phyloP scores from a whole-genome alignment of 1,140 invertebrate species.

The Macrotrachela quadricornifera region DNA sequence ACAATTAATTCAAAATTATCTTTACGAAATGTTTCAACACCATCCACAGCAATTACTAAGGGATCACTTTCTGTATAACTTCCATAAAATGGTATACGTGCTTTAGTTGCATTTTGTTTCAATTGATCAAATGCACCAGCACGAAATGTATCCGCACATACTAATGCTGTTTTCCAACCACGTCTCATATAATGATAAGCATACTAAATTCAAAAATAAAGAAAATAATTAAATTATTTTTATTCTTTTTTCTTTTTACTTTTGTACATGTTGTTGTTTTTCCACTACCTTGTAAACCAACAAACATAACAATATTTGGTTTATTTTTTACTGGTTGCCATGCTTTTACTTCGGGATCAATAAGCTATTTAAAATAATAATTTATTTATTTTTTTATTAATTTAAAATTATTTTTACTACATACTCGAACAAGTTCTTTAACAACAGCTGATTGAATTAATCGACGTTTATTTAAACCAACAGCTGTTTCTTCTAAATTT shows the following conservation, averaged over 20 bases:
- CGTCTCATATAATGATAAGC: constrained; percentile 91
- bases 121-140: constrained; percentile 99
- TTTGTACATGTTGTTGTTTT: constrained; percentile 99
- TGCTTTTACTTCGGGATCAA: constrained; percentile 91
- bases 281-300: constrained; percentile 87
- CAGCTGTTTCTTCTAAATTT: constrained; percentile 99
- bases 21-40: constrained; percentile 95
- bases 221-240: not conserved
- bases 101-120: constrained; percentile 98
- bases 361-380: constrained; percentile 41
- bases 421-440: constrained; percentile 86
- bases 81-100: constrained; percentile 98
- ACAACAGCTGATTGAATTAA: constrained; percentile 99
- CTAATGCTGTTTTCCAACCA: constrained; percentile 95
- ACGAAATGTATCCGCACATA: constrained; percentile 97
- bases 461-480: constrained; percentile 83
- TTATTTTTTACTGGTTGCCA: constrained; percentile 84
- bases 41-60: constrained; percentile 93
- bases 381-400: not conserved
- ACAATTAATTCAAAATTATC: constrained; percentile 99
- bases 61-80: constrained; percentile 99
- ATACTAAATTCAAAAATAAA: constrained; percentile 33
- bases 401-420: not conserved
- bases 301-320: constrained; percentile 97
- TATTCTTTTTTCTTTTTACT: constrained; percentile 18